Percentiles rank a stretch among this genome's conserved stretches.
phyloP scores from a whole-genome alignment of 2,888 invertebrate species.

The Bimastos eiseni region DNA sequence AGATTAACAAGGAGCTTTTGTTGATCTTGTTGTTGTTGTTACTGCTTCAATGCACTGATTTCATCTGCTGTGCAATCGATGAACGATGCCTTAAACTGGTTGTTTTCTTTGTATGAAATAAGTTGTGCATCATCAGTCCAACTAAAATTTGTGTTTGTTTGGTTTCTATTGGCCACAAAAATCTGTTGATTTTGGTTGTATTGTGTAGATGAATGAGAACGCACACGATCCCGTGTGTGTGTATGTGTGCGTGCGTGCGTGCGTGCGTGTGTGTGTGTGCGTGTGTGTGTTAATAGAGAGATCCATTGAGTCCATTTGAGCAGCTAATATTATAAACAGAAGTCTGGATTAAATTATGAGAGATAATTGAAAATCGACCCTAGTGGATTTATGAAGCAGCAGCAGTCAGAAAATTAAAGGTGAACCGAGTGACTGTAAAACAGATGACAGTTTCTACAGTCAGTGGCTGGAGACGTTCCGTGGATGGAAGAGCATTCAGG shows the following conservation, averaged over 20 bases:
- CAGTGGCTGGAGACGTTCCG: background rate
- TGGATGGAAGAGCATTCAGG: background rate
- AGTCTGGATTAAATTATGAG: slow-evolving; percentile 13
- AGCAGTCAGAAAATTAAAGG: background rate
- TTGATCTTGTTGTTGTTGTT: background rate
- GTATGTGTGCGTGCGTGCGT: too few relatives aligned
- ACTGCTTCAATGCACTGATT: background rate
- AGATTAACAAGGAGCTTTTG: background rate
- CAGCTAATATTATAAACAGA: slow-evolving; percentile 1
- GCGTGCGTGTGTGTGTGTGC: too few relatives aligned
- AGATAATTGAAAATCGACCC: slow-evolving; percentile 13
- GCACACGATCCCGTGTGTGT: background rate
- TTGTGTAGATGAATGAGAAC: background rate
- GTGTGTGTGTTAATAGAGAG: background rate
- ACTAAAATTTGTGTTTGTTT: background rate
- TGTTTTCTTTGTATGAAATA: background rate
- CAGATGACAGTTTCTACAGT: background rate
- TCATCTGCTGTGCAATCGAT: background rate
- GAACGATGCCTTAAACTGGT: background rate
- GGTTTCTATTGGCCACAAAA: background rate
- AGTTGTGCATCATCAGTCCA: background rate
- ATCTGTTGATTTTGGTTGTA: background rate
- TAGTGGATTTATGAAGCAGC: background rate
- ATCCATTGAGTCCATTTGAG: background rate
- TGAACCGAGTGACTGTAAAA: slow-evolving; percentile 5